Evolutionary conservation across 2,888 invertebrate species (phyloP).

Genomic region (Amblyjoppa proteus): DNA sequence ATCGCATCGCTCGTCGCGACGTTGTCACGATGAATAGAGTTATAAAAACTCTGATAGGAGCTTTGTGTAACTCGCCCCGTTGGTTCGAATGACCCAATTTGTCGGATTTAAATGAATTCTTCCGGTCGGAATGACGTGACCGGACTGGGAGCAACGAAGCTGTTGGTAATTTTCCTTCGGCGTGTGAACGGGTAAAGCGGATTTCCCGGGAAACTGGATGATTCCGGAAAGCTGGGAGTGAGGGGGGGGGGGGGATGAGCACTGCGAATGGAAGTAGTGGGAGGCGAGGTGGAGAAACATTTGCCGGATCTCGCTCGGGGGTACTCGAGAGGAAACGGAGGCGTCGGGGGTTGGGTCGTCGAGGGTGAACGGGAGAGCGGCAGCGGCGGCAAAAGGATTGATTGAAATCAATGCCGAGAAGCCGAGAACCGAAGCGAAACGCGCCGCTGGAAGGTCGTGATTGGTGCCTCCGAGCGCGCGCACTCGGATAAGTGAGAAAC

Average conservation of each 20-base stretch:
- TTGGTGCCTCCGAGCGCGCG: constrained; percentile 61
- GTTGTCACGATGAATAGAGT: constrained; percentile 4
- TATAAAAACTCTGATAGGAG: constrained; percentile 51
- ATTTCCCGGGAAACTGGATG: constrained; percentile 46
- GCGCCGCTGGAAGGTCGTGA: constrained; percentile 63
- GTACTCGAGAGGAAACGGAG: constrained; percentile 49
- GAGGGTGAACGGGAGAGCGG: constrained; percentile 37
- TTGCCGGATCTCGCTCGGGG: constrained; percentile 29
- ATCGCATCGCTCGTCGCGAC: constrained; percentile 18
- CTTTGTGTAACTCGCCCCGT: constrained; percentile 55
- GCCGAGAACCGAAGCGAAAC: constrained; percentile 39
- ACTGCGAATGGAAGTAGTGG: constrained; percentile 26
- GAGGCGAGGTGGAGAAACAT: constrained; percentile 44
- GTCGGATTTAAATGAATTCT: constrained; percentile 77
- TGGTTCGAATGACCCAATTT: constrained; percentile 69
- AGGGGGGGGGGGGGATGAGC: constrained; percentile 44
- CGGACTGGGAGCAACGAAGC: constrained; percentile 12
- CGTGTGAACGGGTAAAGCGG: constrained; percentile 56
- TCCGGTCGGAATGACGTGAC: constrained; percentile 49
- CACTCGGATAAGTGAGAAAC: constrained; percentile 55
- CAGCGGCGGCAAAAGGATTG: constrained; percentile 73
- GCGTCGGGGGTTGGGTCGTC: constrained; percentile 21
- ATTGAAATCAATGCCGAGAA: constrained; percentile 78
- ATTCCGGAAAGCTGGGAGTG: constrained; percentile 49
- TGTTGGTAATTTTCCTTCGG: constrained; percentile 71